A percentile compares a stretch with the other conserved stretches of the same genome.
phyloP scores from a whole-genome alignment of 2,113 vertebrate species.

The Calidris pygmaea region DNA sequence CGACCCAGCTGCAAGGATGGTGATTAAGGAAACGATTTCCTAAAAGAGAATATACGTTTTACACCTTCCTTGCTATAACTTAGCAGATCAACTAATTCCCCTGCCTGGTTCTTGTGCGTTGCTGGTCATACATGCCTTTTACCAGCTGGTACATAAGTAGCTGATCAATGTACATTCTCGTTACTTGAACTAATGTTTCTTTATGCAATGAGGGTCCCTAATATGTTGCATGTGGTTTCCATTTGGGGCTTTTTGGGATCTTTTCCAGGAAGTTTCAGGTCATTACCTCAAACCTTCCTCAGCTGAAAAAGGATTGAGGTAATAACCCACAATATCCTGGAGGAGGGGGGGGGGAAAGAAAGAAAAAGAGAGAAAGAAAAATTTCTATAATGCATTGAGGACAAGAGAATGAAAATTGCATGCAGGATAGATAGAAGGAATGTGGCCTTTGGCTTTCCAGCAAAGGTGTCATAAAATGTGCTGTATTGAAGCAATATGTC shows the following conservation, averaged over 20 bases:
- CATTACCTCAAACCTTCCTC: constrained; percentile 61
- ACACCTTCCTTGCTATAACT: not conserved
- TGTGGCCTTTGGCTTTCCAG: constrained; percentile 10
- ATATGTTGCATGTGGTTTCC: constrained; percentile 67
- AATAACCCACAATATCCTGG: constrained; percentile 61
- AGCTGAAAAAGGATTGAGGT: constrained; percentile 58
- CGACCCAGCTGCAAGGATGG: not conserved
- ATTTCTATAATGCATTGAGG: constrained; percentile 1
- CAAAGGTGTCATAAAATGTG: constrained; percentile 23
- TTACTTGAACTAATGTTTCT: constrained; percentile 44
- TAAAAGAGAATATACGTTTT: not conserved
- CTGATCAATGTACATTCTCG: not conserved
- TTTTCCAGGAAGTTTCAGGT: constrained; percentile 65
- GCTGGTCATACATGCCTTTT: not conserved
- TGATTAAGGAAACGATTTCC: not conserved
- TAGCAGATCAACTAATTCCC: not conserved
- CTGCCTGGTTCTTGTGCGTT: not conserved
- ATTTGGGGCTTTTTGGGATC: constrained; percentile 55
- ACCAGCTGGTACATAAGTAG: constrained; percentile 14
- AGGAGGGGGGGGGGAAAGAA: not conserved
- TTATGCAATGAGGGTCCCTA: constrained; percentile 27
- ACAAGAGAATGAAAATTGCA: constrained; percentile 42
- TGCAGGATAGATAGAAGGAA: constrained; percentile 13
- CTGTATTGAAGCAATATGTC: constrained; percentile 38
- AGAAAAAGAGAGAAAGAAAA: not conserved